A percentile compares a stretch with the other conserved stretches of the same genome.
Conservation (phyloP, 2,888 invertebrate genomes). For the Taphrorychus bicolor region DNA sequence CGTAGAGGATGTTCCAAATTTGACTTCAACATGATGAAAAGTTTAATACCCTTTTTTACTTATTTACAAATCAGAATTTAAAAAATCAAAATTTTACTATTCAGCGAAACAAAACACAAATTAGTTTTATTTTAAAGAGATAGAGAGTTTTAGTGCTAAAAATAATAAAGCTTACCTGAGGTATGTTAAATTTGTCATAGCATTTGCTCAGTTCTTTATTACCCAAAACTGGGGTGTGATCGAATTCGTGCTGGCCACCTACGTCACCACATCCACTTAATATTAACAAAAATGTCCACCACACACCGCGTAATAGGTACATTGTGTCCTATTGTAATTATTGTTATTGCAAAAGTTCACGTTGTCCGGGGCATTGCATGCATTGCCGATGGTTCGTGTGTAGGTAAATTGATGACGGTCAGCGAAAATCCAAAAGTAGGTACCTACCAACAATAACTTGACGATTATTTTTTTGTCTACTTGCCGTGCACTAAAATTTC, state of each 20-base stretch:
- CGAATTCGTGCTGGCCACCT: slow-evolving; percentile 38
- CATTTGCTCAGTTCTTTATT: slow-evolving; percentile 57
- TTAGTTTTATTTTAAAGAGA: no score
- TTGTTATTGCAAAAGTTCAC: not conserved
- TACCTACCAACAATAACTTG: no score
- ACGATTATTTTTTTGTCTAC: no score
- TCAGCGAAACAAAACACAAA: no score
- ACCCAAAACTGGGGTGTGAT: slow-evolving; percentile 55
- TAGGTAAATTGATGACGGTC: not conserved
- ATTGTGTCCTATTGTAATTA: not conserved
- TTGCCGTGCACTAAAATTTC: no score
- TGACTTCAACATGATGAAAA: not conserved
- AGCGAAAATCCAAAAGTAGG: not conserved
- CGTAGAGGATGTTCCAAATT: no score
- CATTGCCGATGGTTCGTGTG: not conserved
- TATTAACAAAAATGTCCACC: not conserved
- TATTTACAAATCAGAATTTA: no score
- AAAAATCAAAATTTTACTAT: no score
- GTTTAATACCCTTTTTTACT: not conserved
- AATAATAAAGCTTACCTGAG: slow-evolving; percentile 61
- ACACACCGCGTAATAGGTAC: not conserved
- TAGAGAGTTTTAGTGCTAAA: no score
- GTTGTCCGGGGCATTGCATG: not conserved
- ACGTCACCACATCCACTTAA: no score
- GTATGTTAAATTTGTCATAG: slow-evolving; percentile 64